Conservation (phyloP, 1,140 invertebrate genomes). For the Heliconius eleuchia region DNA sequence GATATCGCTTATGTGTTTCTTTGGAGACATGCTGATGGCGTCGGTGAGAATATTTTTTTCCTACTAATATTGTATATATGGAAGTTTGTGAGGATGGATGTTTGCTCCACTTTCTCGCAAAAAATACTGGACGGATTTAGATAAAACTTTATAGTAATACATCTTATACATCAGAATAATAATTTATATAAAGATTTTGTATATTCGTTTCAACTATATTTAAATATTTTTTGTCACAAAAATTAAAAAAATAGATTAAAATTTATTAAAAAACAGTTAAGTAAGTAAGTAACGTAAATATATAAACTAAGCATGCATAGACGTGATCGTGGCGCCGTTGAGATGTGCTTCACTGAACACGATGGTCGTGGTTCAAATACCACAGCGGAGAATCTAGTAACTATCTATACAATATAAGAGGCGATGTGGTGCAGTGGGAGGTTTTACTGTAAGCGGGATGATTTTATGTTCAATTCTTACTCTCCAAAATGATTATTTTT, state of each 20-base stretch:
- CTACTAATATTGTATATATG: too few relatives aligned
- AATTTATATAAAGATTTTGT: too few relatives aligned
- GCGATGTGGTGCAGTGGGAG: not conserved
- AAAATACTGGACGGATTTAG: too few relatives aligned
- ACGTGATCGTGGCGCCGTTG: not conserved
- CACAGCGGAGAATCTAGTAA: not conserved
- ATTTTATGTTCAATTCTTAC: not conserved
- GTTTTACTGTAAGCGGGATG: not conserved
- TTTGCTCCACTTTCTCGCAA: too few relatives aligned
- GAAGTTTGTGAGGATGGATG: too few relatives aligned
- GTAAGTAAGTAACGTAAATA: not conserved
- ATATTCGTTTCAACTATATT: too few relatives aligned
- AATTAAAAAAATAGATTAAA: too few relatives aligned
- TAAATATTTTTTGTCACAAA: too few relatives aligned
- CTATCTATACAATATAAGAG: not conserved
- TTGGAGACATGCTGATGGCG: slow-evolving; percentile 52
- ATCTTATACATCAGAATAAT: too few relatives aligned
- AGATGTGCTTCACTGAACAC: not conserved
- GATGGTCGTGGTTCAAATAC: not conserved
- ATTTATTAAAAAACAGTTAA: not conserved
- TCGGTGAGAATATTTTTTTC: slow-evolving; percentile 43
- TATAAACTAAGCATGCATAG: not conserved
- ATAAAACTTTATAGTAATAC: too few relatives aligned
- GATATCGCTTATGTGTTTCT: slow-evolving; percentile 54
- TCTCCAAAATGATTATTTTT: not conserved